phyloP scores from a whole-genome alignment of 2,888 invertebrate genomes.

The Agrotis clavis region DNA sequence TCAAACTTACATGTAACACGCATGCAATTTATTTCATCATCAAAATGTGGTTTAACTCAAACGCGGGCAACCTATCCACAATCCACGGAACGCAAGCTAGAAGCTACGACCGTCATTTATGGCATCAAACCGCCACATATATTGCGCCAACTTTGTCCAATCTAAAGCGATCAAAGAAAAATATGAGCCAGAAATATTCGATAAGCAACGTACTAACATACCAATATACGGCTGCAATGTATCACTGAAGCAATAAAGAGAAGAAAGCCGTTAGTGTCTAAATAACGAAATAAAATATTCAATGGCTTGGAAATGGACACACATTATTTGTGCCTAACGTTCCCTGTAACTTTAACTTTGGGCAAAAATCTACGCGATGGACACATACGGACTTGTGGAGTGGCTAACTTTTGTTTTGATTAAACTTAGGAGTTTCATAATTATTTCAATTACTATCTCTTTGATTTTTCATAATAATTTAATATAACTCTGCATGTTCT shows the following conservation, averaged over 20 bases:
- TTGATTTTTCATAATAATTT: not conserved
- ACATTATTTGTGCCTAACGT: conserved; percentile 68
- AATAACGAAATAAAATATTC: conserved; percentile 75
- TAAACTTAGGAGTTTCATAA: not conserved
- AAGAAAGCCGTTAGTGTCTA: conserved; percentile 63
- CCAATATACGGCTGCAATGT: conserved; percentile 60
- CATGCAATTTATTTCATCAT: too few relatives aligned
- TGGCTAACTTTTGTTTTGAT: conserved; percentile 1
- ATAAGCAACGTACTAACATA: conserved; percentile 47
- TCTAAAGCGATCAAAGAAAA: conserved; percentile 54
- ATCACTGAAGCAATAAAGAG: conserved; percentile 60
- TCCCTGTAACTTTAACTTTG: conserved; percentile 69
- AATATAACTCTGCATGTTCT: too few relatives aligned
- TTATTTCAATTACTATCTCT: not conserved
- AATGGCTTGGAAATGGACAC: conserved; percentile 70
- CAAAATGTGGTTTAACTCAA: not conserved
- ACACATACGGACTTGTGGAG: conserved; percentile 19
- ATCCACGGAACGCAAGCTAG: conserved; percentile 2
- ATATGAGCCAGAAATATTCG: conserved; percentile 57
- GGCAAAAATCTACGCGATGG: conserved; percentile 55
- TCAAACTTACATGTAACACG: too few relatives aligned
- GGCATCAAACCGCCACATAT: conserved; percentile 27
- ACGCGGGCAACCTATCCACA: not conserved
- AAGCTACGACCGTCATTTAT: conserved; percentile 31
- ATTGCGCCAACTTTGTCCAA: conserved; percentile 49